A percentile compares a stretch with the other conserved stretches of the same genome.
Conservation (phyloP, 2,797 vertebrate genomes). For the Nannoperca obscura region DNA sequence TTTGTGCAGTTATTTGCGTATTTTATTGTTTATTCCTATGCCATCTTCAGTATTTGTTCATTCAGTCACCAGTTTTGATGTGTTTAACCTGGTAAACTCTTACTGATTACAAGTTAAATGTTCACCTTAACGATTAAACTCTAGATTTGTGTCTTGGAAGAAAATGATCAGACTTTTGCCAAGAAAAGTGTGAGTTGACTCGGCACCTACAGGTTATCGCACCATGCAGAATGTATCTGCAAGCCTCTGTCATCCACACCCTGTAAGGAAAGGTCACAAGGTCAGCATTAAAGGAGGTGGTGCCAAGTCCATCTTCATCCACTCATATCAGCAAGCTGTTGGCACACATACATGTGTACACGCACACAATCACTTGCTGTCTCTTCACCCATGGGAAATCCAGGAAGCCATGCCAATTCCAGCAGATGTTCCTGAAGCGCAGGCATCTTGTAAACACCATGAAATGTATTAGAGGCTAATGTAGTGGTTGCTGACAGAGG, state of each 20-base stretch:
- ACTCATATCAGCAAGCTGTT: constrained; percentile 73
- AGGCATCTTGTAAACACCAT: constrained; percentile 83
- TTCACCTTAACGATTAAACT: constrained; percentile 25
- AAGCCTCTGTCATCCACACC: constrained; percentile 55
- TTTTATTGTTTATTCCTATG: background rate
- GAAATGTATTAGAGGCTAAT: constrained; percentile 79
- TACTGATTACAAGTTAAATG: constrained; percentile 14
- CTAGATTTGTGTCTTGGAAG: constrained; percentile 5
- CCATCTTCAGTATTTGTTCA: constrained; percentile 2
- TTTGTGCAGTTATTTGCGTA: constrained; percentile 9
- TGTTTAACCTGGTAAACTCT: constrained; percentile 10
- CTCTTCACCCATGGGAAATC: constrained; percentile 75
- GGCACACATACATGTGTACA: constrained; percentile 51
- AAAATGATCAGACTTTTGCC: background rate
- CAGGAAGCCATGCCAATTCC: constrained; percentile 75
- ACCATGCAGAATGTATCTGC: constrained; percentile 45
- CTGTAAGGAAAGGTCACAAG: constrained; percentile 60
- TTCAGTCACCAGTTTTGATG: constrained; percentile 22
- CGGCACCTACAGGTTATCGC: constrained; percentile 32
- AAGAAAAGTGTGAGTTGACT: constrained; percentile 23
- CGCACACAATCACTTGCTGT: constrained; percentile 66
- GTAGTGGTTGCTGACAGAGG: constrained; percentile 71
- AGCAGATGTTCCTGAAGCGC: constrained; percentile 82
- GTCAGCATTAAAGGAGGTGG: constrained; percentile 53
- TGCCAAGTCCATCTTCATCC: constrained; percentile 72